phyloP scores from a whole-genome alignment of 2,113 vertebrate genomes.

The Burhinus oedicnemus region DNA sequence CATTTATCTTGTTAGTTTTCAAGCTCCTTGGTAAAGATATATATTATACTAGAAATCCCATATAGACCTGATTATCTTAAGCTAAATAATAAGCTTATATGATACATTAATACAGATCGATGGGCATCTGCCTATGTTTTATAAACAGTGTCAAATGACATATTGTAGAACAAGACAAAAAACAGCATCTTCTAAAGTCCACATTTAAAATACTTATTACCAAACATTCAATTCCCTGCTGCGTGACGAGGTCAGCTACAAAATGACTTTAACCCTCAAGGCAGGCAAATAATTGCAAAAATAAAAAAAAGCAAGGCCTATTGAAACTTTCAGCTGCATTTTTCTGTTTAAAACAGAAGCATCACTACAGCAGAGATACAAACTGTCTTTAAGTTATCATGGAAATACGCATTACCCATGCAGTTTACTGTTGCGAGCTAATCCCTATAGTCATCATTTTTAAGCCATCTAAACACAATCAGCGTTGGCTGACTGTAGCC shows the following conservation, averaged over 20 bases:
- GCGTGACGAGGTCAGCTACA: background rate
- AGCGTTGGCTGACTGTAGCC: background rate
- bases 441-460: background rate
- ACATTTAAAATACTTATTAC: background rate
- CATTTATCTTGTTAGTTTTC: background rate
- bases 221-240: background rate
- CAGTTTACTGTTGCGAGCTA: background rate
- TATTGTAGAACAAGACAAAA: background rate
- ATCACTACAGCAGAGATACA: background rate
- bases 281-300: slow-evolving; percentile 23
- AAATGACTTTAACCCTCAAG: slow-evolving; percentile 17
- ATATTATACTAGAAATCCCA: background rate
- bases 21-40: background rate
- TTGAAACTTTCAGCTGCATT: slow-evolving; percentile 1
- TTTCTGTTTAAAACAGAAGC: background rate
- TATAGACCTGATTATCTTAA: background rate
- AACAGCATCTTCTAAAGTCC: background rate
- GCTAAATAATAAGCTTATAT: background rate
- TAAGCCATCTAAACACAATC: background rate
- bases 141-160: slow-evolving; percentile 4
- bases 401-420: background rate
- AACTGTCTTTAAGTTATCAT: background rate
- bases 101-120: background rate
- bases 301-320: background rate
- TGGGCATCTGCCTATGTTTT: background rate